A percentile compares a stretch with the other conserved stretches of the same genome.
Evolutionary conservation across 2,113 vertebrate species (phyloP).

Genomic region (Xenus cinereus): DNA sequence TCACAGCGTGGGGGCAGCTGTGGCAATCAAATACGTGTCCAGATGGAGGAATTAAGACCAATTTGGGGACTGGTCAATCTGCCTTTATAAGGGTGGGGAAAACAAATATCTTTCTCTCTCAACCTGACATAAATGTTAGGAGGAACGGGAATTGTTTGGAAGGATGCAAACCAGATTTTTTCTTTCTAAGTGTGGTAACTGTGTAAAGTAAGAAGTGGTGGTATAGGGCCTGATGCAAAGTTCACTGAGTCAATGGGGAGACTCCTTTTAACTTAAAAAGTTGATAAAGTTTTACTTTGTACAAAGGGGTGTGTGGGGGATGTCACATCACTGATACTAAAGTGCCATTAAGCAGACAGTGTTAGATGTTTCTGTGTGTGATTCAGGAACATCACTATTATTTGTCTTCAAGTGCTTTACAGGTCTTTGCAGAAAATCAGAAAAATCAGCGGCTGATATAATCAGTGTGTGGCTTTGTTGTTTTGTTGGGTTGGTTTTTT

Average conservation of each 20-base stretch:
- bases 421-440: neutral
- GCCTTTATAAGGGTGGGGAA: neutral
- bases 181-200: neutral
- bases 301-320: neutral
- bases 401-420: neutral
- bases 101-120: neutral
- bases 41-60: neutral
- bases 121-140: neutral
- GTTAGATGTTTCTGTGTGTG: neutral
- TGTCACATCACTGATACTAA: neutral
- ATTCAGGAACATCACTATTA: neutral
- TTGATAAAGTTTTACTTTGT: neutral
- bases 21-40: neutral
- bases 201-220: neutral
- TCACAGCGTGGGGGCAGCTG: slow-evolving; percentile 27
- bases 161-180: neutral
- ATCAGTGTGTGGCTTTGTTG: neutral
- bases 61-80: neutral
- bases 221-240: neutral
- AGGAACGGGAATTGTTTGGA: neutral
- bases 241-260: neutral
- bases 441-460: neutral
- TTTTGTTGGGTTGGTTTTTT: neutral
- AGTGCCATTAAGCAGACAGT: neutral
- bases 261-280: neutral